A percentile compares a stretch with the other conserved stretches of the same genome.
Evolutionary conservation across 2,888 invertebrate species (phyloP).

Genomic region (Daptonema setosum): DNA sequence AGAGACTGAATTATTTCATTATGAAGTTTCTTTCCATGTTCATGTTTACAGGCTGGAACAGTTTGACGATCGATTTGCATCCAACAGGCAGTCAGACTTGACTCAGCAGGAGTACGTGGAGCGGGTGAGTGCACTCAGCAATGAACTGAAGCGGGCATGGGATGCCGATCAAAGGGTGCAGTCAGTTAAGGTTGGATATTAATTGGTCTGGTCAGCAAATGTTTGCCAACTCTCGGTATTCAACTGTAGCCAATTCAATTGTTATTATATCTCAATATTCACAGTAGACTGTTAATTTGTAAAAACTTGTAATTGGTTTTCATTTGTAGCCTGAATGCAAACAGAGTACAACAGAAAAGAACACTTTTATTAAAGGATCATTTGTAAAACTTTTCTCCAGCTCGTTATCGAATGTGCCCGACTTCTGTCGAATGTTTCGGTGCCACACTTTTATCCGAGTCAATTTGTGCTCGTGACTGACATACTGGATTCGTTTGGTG

Average conservation of each 20-base stretch:
- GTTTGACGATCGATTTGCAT: slow-evolving; percentile 64
- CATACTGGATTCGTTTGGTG: slow-evolving; percentile 62
- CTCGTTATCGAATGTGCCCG: slow-evolving; percentile 87
- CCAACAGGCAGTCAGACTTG: slow-evolving; percentile 63
- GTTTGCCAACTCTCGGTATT: no score
- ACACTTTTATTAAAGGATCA: no score
- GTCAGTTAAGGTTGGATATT: slow-evolving; percentile 13
- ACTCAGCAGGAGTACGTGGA: slow-evolving; percentile 75
- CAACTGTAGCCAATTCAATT: no score
- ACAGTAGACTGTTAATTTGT: no score
- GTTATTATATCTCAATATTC: no score
- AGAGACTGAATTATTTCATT: no score
- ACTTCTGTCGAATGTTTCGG: slow-evolving; percentile 62
- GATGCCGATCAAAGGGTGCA: slow-evolving; percentile 57
- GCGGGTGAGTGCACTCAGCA: slow-evolving; percentile 68
- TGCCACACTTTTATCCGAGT: slow-evolving; percentile 84
- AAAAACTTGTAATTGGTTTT: no score
- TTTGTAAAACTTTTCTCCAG: no score
- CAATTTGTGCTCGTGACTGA: slow-evolving; percentile 91
- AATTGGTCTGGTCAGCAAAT: neutral
- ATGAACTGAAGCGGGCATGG: slow-evolving; percentile 75
- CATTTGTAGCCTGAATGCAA: no score
- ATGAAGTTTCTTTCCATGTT: no score
- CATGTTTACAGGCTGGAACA: slow-evolving; percentile 58
- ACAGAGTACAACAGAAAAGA: no score